A percentile compares a stretch with the other conserved stretches of the same genome.
These are phyloP conservation scores for Champsocephalus gunnari DNA, from an alignment of 2,797 vertebrate genomes.

Conservation along the genomic window DNA sequence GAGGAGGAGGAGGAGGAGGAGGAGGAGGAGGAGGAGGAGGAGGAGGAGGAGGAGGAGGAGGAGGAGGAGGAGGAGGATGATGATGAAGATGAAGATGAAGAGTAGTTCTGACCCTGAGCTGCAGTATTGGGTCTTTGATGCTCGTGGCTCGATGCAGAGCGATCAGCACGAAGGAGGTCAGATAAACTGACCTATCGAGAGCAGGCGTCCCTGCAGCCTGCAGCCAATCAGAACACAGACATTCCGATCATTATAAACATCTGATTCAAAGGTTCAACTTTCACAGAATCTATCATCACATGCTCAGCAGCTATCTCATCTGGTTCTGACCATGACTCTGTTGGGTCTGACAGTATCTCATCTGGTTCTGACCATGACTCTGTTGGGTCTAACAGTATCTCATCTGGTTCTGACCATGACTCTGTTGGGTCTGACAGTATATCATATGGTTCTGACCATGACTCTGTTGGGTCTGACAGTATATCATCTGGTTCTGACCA, in stretches of 20 bases:
- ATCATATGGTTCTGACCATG: no score
- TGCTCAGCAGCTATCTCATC: no score
- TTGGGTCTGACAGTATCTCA: no score
- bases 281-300: background rate
- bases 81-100: background rate
- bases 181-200: slow-evolving; percentile 83
- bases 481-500: no score
- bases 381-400: no score
- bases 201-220: slow-evolving; percentile 66
- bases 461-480: no score
- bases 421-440: no score
- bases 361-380: no score
- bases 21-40: background rate
- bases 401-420: no score
- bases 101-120: slow-evolving; percentile 74
- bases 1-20: background rate
- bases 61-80: background rate
- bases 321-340: no score
- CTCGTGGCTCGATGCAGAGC: slow-evolving; percentile 83
- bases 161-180: slow-evolving; percentile 91
- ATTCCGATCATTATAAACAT: background rate
- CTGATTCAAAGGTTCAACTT: background rate
- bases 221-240: slow-evolving; percentile 40
- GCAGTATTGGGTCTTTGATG: slow-evolving; percentile 71
- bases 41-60: background rate